These are phyloP conservation scores for Mechanitis mazaeus DNA, from an alignment of 2,888 invertebrate species.

Conservation along the genomic window DNA sequence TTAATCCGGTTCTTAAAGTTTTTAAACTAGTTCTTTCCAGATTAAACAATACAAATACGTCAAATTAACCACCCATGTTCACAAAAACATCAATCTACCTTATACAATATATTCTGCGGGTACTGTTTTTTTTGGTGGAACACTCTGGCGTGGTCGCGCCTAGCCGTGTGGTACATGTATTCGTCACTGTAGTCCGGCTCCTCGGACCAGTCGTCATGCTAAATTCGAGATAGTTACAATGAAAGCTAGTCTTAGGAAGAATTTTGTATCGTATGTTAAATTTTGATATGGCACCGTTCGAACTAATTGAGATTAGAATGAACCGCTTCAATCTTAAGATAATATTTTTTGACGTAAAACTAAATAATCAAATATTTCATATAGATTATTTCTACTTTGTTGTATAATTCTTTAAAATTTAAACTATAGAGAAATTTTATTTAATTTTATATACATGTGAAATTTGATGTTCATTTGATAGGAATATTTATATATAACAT, in stretches of 20 bases:
- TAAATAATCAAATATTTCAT: too few species aligned
- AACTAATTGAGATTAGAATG: too few species aligned
- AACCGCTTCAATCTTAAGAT: too few species aligned
- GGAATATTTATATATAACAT: neutral
- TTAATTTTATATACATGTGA: neutral
- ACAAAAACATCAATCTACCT: slow-evolving; percentile 48
- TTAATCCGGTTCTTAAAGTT: neutral
- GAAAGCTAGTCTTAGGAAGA: neutral
- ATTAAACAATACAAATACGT: neutral
- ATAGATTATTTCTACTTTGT: too few species aligned
- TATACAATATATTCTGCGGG: slow-evolving; percentile 71
- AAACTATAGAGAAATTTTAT: neutral
- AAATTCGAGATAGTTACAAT: slow-evolving; percentile 20
- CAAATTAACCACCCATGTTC: neutral
- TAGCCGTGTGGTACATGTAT: slow-evolving; percentile 74
- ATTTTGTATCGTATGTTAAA: too few species aligned
- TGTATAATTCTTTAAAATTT: too few species aligned
- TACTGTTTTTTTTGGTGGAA: slow-evolving; percentile 73
- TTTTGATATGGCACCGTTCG: too few species aligned
- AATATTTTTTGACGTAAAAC: too few species aligned
- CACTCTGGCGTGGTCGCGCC: slow-evolving; percentile 66
- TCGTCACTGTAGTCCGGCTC: slow-evolving; percentile 71
- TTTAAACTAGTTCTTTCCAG: neutral
- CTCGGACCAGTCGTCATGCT: slow-evolving; percentile 61
- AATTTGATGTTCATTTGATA: neutral